Conservation (phyloP, 2,797 vertebrate species). For the Orientallactaga sibirica region DNA sequence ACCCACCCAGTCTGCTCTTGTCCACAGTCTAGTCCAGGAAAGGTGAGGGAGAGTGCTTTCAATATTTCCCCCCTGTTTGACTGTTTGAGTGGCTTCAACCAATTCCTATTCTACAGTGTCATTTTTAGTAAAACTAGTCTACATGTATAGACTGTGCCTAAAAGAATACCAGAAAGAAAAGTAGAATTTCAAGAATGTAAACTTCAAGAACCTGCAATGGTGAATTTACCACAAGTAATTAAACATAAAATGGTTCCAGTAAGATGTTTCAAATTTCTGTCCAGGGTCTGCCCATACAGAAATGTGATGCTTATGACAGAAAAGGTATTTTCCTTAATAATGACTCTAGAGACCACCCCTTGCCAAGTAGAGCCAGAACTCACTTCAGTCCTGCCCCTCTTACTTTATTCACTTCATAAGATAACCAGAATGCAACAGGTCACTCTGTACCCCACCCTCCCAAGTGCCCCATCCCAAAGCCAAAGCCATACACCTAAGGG, state of each 20-base stretch:
- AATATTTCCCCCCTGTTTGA: not conserved
- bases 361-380: not conserved
- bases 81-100: not conserved
- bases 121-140: conserved; percentile 48
- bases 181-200: conserved; percentile 77
- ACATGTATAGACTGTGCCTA: conserved; percentile 32
- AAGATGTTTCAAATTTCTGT: conserved; percentile 72
- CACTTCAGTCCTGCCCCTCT: not conserved
- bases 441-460: not conserved
- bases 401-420: not conserved
- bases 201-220: conserved; percentile 48
- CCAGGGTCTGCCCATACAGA: conserved; percentile 60
- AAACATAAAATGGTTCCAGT: conserved; percentile 48
- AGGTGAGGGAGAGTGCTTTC: not conserved
- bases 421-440: not conserved
- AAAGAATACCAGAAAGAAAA: conserved; percentile 65
- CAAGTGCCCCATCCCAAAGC: not conserved
- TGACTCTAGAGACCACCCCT: conserved; percentile 18
- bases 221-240: conserved; percentile 53
- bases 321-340: conserved; percentile 50
- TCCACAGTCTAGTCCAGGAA: not conserved
- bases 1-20: not conserved
- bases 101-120: not conserved
- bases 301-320: conserved; percentile 33
- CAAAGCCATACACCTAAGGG: not conserved